Base-by-base conservation (phyloP, 92 coral and sea anemone genomes). In the Epizoanthus ramosus region DNA sequence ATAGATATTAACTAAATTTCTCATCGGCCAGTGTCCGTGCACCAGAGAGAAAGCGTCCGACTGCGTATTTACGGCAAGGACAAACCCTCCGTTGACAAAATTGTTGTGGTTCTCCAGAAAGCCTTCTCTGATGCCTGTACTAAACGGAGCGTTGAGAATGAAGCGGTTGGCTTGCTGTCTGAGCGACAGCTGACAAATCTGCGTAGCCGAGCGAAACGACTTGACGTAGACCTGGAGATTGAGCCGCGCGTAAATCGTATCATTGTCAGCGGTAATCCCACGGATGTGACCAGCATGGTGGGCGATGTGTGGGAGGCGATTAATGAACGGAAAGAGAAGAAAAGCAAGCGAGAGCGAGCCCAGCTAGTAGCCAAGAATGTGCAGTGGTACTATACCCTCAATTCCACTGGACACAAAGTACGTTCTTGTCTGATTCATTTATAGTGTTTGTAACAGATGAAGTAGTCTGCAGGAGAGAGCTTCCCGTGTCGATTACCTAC, bases 221-320 rank as follows among this genome's bases (percentile, higher is more conserved):
- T 75, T 72, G 92, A 92, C 91, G 90, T 92, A 9, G 81, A 82
- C 50, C 81, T 92, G 18, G 86, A 80, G 23, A 74, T 80, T 61
- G 93, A 92, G 75, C 83, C 70, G 41, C 84, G 85, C 19, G 50
- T 79, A 8, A 73, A 79, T 50, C 87, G 93, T 35, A 75, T 92
- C 41, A 87, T 85, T 19, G 90, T 92, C n/a, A 90, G 92, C 15
- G 97, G 97, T 8, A 85, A 71, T 19, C 85, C 93, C 21, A 84
- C 80, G 16, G 97, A 92, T 69, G 92, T 90, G 54, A 61, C 86
- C 6, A 79, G 74, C 1, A 85, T 89, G 56, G 79, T 92, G 10
- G 90, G 85, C 50, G 85, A 84, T 64, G 80, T 92, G 60, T 89
- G 89, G 93, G 68, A 82, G 57, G 93, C 73, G 73, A 87, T 92